Conservation (phyloP, 2,797 vertebrate genomes). For the Etheostoma nigrum region DNA sequence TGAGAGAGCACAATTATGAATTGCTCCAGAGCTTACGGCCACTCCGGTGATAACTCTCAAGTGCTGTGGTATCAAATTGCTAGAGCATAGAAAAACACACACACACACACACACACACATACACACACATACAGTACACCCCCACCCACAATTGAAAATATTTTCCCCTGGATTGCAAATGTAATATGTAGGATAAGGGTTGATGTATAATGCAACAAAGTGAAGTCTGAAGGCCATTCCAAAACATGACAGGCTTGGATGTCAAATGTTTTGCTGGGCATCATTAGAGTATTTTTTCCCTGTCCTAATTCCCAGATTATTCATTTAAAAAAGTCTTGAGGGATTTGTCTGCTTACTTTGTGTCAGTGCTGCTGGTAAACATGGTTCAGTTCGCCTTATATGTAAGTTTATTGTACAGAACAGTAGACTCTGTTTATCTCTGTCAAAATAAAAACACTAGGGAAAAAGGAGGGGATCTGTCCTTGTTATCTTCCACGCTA, state of each 20-base stretch:
- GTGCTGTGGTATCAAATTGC: conserved; percentile 77
- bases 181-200: conserved; percentile 73
- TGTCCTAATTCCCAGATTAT: conserved; percentile 74
- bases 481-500: not conserved
- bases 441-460: not conserved
- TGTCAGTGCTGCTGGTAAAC: conserved; percentile 51
- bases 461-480: not conserved
- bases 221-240: conserved; percentile 75
- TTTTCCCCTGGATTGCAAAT: conserved; percentile 80
- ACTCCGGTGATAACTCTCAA: conserved; percentile 73
- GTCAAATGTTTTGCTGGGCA: conserved; percentile 75
- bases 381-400: conserved; percentile 13
- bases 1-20: conserved; percentile 84
- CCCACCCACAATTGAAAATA: conserved; percentile 77
- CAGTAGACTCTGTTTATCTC: conserved; percentile 1
- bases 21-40: conserved; percentile 80
- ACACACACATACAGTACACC: not conserved
- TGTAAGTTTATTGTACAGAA: conserved; percentile 12
- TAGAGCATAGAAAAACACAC: conserved; percentile 60
- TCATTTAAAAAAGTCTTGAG: conserved; percentile 61
- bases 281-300: conserved; percentile 74
- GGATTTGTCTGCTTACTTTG: conserved; percentile 54
- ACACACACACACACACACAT: not conserved
- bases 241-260: conserved; percentile 70
- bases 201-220: conserved; percentile 83